Evolutionary conservation across 2,797 vertebrate species (phyloP), one percentile per base, ranked within the genome.

Genomic region (Microcaecilia unicolor): DNA sequence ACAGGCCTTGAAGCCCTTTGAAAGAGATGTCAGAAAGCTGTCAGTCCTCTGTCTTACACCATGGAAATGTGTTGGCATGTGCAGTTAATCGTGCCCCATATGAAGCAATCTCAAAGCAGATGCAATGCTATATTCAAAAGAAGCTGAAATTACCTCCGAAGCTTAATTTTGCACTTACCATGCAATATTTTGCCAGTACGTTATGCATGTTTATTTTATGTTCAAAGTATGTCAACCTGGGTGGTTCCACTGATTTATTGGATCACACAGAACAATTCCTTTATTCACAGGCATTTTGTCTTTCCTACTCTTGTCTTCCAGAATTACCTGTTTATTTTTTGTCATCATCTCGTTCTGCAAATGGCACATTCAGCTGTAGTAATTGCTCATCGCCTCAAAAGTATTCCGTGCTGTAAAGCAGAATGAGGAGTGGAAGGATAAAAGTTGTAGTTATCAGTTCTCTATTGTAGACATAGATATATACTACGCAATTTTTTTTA

Each of bases 401-500:
- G 51, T 53, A 47, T 51, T 64, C 47, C 60, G 50, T 63, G 58
- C 65, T 67, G 37, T 58, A 58, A 70, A 58, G 60, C 48, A 64
- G 65, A 61, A 62, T 70, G 48, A 74, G 64, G 70, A 73, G 72
- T n/a, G n/a, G n/a, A n/a, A n/a, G n/a, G n/a, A n/a, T n/a, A n/a
- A 70, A 70, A 68, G 58, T 70, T 61, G 58, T 44, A 64, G 48
- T n/a, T 61, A 51, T 61, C 61, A 1, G 33, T n/a, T 71, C 70
- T 81, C 80, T 83, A 80, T 83, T 83, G 80, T 80, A 74, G 77
- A 78, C 83, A 81, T 81, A 81, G 78, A 73, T 73, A 42, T 66
- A 67, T 76, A 68, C 44, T 5, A 12, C 72, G 61, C n/a, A 52
- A 61, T 53, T 69, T 66, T 72, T 22, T 76, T 78, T 76, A 74